Evolutionary conservation across 2,888 invertebrate genomes (phyloP).

Genomic region (Eupithecia inturbata): DNA sequence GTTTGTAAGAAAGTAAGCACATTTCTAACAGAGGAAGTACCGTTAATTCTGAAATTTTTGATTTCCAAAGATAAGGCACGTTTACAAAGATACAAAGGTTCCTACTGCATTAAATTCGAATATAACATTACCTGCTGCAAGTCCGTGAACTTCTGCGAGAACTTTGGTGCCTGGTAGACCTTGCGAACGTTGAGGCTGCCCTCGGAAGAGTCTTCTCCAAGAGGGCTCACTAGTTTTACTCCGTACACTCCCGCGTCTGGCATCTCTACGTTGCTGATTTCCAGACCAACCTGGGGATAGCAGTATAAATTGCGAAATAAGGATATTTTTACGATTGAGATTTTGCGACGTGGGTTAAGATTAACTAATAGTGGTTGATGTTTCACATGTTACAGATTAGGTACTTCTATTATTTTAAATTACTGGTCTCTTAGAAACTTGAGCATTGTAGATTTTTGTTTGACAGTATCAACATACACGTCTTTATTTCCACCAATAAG

Average conservation of each 20-base stretch:
- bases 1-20: too few species aligned
- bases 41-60: too few species aligned
- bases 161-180: constrained; percentile 91
- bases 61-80: too few species aligned
- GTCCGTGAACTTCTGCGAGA: constrained; percentile 87
- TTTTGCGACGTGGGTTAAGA: neutral
- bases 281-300: constrained; percentile 85
- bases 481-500: neutral
- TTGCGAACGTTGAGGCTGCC: constrained; percentile 90
- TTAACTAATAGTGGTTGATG: too few species aligned
- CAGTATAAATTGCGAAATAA: neutral
- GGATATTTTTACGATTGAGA: neutral
- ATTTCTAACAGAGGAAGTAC: too few species aligned
- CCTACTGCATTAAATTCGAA: too few species aligned
- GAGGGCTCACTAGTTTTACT: constrained; percentile 89
- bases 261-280: constrained; percentile 87
- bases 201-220: constrained; percentile 88
- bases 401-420: too few species aligned
- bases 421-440: too few species aligned
- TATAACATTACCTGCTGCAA: constrained; percentile 82
- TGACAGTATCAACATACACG: neutral
- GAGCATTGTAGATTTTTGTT: neutral
- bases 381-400: neutral
- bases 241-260: constrained; percentile 91
- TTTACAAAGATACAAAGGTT: too few species aligned